These are phyloP conservation scores for Microvelia longipes DNA, from an alignment of 1,140 invertebrate genomes.

Conservation along the genomic window DNA sequence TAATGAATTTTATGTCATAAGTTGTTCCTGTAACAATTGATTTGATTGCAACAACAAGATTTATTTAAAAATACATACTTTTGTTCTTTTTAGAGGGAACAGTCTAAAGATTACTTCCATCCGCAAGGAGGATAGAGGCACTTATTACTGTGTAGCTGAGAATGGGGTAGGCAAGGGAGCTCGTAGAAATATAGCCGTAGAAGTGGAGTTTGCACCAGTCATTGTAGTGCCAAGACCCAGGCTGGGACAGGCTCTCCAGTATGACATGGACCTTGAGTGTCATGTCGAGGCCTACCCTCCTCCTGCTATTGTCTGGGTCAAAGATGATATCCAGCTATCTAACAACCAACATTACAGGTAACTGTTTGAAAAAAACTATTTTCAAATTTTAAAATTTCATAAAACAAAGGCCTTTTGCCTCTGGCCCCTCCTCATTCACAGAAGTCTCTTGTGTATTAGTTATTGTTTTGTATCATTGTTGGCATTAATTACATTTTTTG, in stretches of 20 bases:
- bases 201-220: conserved; percentile 75
- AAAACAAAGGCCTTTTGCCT: background rate
- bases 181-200: conserved; percentile 69
- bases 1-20: too few relatives aligned
- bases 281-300: conserved; percentile 84
- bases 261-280: conserved; percentile 83
- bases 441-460: background rate
- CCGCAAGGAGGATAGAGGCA: conserved; percentile 77
- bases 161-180: conserved; percentile 75
- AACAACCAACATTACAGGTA: conserved; percentile 76
- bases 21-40: too few relatives aligned
- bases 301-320: conserved; percentile 72
- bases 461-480: background rate
- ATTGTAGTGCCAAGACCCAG: conserved; percentile 64
- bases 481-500: background rate
- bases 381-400: conserved; percentile 1
- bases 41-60: too few relatives aligned
- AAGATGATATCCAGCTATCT: conserved; percentile 58
- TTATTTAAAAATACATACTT: too few relatives aligned
- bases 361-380: background rate
- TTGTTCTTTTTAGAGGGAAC: conserved; percentile 61
- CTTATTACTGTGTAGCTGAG: conserved; percentile 86
- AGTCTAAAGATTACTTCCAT: conserved; percentile 61
- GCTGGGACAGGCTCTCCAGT: conserved; percentile 72
- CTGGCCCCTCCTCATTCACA: background rate